phyloP scores from a whole-genome alignment of 2,797 vertebrate species.

The Pygocentrus nattereri region DNA sequence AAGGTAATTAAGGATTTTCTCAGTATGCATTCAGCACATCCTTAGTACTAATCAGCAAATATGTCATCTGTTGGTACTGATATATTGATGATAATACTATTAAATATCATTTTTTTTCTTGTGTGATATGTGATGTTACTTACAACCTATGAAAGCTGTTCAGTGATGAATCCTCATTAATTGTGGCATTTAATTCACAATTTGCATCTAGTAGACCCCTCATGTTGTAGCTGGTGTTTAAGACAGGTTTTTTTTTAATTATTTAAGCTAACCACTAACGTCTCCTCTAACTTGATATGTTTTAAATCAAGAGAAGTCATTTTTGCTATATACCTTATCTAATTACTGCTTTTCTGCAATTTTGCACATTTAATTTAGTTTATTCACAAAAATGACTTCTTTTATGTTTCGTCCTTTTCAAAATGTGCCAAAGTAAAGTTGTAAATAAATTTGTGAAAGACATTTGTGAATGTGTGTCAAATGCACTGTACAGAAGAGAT shows the following conservation, averaged over 20 bases:
- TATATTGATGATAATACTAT: not conserved
- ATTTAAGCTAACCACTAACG: slow-evolving; percentile 8
- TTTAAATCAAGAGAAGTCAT: slow-evolving; percentile 4
- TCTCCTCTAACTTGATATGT: slow-evolving; percentile 22
- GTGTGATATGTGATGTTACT: not conserved
- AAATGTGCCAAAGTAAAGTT: not conserved
- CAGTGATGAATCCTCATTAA: not conserved
- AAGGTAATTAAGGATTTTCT: not conserved
- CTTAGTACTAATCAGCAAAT: not conserved
- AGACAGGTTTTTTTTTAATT: not conserved
- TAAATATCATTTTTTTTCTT: not conserved
- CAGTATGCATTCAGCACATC: not conserved
- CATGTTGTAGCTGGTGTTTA: not conserved
- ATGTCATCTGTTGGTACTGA: not conserved
- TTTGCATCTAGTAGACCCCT: not conserved
- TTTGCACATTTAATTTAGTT: not conserved
- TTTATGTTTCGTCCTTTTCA: too few species aligned
- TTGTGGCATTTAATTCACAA: not conserved
- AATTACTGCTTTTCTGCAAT: not conserved
- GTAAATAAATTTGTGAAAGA: not conserved
- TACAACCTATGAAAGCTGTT: not conserved
- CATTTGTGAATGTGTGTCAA: not conserved
- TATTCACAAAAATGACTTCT: not conserved
- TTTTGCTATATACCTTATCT: not conserved
- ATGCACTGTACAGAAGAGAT: not conserved